Evolutionary conservation across 1,140 invertebrate species (phyloP), one percentile per base, ranked within the genome.

Genomic region (Aricia agestis): DNA sequence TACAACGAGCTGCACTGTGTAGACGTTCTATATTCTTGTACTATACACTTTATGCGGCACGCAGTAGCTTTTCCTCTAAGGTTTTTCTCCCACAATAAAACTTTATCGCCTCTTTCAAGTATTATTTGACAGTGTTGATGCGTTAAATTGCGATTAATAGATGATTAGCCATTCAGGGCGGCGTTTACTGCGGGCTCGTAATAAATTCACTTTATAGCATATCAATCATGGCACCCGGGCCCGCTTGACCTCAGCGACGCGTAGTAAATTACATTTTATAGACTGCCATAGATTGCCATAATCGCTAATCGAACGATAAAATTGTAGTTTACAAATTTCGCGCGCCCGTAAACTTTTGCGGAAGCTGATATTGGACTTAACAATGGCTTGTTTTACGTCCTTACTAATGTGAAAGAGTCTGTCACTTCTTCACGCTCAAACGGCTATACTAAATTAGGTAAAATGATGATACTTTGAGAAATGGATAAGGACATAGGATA

Each of bases 51-150:
- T 25, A 25, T 25, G 25, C 25, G 25, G 25, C 25, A 25, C 25
- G 3, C 25, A 25, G 25, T 25, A 25, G 25, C 3, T 25, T 25
- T 25, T 25, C 25, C 25, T 25, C 25, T 25, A 2, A 25, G 25
- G 25, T 25, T 25, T 25, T 25, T 25, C 77, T 74, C 78, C 74
- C 76, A 76, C 70, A 83, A 85, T 85, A 84, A 88, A 86, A 63
- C 82, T 88, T 86, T 85, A 89, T 85, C 72, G 79, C 77, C 78
- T 84, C 84, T 83, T 86, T 86, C 78, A 75, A 83, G 79, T 86
- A 83, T 86, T 83, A 89, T 87, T 87, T 84, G 84, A 88, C 86
- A 89, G 85, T 88, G 82, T 82, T 82, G 83, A 87, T 84, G 82
- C 81, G 79, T 89, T 86, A 87, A 86, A 86, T 83, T 83, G 81